Evolutionary conservation across 2,888 invertebrate genomes (phyloP).

Genomic region (Ganaspis brasiliensis): DNA sequence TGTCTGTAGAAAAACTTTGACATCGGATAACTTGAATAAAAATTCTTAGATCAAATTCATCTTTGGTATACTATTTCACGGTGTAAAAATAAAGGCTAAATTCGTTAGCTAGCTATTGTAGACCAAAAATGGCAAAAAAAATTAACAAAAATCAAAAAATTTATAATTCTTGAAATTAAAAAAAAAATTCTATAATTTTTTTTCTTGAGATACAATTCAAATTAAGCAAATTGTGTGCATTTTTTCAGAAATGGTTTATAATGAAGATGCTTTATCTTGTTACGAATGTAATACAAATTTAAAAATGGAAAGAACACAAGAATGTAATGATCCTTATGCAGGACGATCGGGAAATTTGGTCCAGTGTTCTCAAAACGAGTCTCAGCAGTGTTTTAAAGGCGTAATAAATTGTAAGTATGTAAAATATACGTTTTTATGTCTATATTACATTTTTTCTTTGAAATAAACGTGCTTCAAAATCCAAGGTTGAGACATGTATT

Average conservation of each 20-base stretch:
- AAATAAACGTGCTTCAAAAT: too few relatives aligned
- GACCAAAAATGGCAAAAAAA: too few relatives aligned
- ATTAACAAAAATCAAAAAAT: too few relatives aligned
- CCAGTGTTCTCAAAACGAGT: constrained; percentile 48
- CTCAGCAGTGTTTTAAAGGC: constrained; percentile 54
- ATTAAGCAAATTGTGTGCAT: not conserved
- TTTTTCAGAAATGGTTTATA: constrained; percentile 19
- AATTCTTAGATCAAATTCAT: too few relatives aligned
- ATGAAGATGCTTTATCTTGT: constrained; percentile 52
- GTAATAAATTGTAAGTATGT: constrained; percentile 56
- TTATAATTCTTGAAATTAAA: not conserved
- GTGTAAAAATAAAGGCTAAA: too few relatives aligned
- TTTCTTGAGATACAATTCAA: not conserved
- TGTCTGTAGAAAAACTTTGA: too few relatives aligned
- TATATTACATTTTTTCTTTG: too few relatives aligned
- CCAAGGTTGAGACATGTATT: too few relatives aligned
- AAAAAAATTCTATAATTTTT: not conserved
- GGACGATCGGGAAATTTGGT: constrained; percentile 41
- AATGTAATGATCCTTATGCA: constrained; percentile 58
- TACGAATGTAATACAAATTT: constrained; percentile 56
- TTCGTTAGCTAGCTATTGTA: too few relatives aligned
- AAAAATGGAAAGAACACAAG: constrained; percentile 43
- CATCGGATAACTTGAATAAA: too few relatives aligned
- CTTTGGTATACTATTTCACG: too few relatives aligned
- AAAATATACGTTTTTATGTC: too few relatives aligned